Base-by-base conservation (phyloP, 2,113 vertebrate species). In the Scatophagus argus region DNA sequence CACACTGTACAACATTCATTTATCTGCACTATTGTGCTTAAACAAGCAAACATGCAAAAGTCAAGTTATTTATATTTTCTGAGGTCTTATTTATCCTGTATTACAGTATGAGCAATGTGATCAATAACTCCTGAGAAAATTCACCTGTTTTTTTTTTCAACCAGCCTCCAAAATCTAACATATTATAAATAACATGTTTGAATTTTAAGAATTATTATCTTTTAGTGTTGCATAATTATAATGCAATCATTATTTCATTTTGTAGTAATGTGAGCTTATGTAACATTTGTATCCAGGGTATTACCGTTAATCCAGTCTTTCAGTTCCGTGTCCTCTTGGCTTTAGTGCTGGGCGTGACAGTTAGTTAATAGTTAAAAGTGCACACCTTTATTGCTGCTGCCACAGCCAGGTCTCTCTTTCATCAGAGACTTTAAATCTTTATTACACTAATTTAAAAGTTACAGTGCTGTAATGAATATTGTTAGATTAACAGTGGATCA, bases 341-440 rank as follows among this genome's bases (percentile, higher is more conserved):
- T 10, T 67, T 17, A 47, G 17, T 56, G 62, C 70, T 21, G 51
- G 70, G 58, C 64, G 64, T 60, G 67, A 52, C 66, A 46, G 27
- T 51, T 36, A 6, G 31, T 21, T 34, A 59, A 58, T 36, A 4
- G 56, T 59, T 71, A 16, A 36, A 8, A 25, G 11, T 63, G 43
- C 23, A 51, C 63, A 44, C 63, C 36, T 83, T 68, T 31, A 55
- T 41, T 61, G 19, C 64, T 34, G 36, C 31, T 12, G 17, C 13
- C 41, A 19, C 29, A n/a, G 6, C 10, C 51, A 21, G 12, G 19
- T 12, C 4, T 32, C 13, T 49, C 31, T 72, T 58, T 43, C 25
- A 58, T 74, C 63, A 21, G 8, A 32, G 34, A 58, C 46, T 32
- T 8, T 0, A n/a, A 21, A 29, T 23, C 29, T 46, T 66, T 19